Conservation (phyloP, 2,797 vertebrate genomes). For the Chelidonichthys spinosus region DNA sequence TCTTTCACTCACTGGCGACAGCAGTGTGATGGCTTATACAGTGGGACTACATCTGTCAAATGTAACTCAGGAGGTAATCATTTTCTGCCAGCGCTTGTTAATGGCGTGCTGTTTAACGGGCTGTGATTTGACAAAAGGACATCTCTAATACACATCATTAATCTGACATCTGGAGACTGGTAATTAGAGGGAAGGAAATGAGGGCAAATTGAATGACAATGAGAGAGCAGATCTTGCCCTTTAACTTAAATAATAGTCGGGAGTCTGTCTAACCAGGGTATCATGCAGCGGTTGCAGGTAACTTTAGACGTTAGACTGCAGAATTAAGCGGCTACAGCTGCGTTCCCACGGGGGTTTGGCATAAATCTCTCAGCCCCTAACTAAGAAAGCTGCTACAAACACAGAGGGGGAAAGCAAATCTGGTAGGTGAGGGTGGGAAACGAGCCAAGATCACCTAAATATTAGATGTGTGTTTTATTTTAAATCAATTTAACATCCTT, state of each 20-base stretch:
- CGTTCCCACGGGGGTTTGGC: constrained; percentile 41
- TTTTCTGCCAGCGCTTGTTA: constrained; percentile 66
- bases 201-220: constrained; percentile 72
- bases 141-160: constrained; percentile 73
- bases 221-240: constrained; percentile 55
- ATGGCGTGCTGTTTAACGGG: constrained; percentile 66
- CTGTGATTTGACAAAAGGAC: constrained; percentile 74
- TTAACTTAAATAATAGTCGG: constrained; percentile 32
- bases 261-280: constrained; percentile 23
- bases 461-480: constrained; percentile 6
- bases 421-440: constrained; percentile 7
- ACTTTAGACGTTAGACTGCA: constrained; percentile 26
- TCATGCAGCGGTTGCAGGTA: constrained; percentile 32
- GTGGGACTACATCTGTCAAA: constrained; percentile 64
- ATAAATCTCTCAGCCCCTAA: constrained; percentile 40
- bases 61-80: constrained; percentile 69
- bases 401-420: constrained; percentile 9
- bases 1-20: constrained; percentile 34
- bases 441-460: constrained; percentile 9
- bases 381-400: constrained; percentile 10
- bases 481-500: background rate
- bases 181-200: constrained; percentile 69
- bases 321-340: constrained; percentile 12
- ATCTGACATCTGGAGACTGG: constrained; percentile 75
- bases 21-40: constrained; percentile 45